Base-by-base conservation (phyloP, 2,888 invertebrate genomes). In the Lobophora halterata region DNA sequence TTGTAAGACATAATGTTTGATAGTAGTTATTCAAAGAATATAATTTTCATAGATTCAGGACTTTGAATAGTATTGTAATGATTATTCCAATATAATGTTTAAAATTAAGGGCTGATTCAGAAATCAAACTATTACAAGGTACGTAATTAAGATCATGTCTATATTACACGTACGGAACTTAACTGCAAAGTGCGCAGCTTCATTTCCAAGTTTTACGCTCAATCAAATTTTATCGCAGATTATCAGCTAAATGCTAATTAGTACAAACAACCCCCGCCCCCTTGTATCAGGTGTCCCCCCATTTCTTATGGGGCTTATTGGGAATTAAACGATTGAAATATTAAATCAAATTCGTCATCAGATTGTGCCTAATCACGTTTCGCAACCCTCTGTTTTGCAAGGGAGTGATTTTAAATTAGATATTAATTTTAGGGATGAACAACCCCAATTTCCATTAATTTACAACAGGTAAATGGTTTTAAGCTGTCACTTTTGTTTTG, bases 371-470 rank as follows among this genome's bases (percentile, higher is more conserved):
- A 67, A 71, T 65, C 64, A 63, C 58, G 62, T 61, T 60, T 54
- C 45, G 50, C 47, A 35, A 36, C 49, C 52, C 51, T 49, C 45
- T 51, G 52, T 52, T 45, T 40, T 31, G 30, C 43, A 43, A 58
- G 60, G 65, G 66, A 65, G 47, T 65, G 66, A 61, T 69, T 71
- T 70, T 66, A 78, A 82, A 82, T 82, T 82, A 80, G 48, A 81
- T 83, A 79, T 75, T 76, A 79, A 85, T 82, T 82, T 78, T 54
- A 66, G 67, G 79, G 76, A 74, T 64, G 70, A 67, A 65, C 63
- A 55, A 68, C 73, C 72, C 58, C 56, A 50, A 52, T 61, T 52
- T 49, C 46, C 40, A 51, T 49, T 52, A 54, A 55, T 52, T 48
- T 37, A 29, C 42, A 33, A 45, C 53, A 52, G 49, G 49, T 47